Base-by-base conservation (phyloP, 2,113 vertebrate genomes). In the Ahaetulla prasina region DNA sequence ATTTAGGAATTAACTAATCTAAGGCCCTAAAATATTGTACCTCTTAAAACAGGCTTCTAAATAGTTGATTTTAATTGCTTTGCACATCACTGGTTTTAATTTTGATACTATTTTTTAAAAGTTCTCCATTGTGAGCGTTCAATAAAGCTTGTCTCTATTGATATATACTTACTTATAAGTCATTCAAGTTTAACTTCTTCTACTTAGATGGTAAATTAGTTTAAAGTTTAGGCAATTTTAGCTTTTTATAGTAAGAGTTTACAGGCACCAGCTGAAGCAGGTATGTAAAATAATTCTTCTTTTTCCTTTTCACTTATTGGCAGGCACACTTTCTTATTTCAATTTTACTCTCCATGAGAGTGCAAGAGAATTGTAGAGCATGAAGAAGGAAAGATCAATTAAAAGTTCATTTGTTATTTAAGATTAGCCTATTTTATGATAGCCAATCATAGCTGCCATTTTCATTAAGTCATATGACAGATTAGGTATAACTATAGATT, bases 401-500 rank as follows among this genome's bases (percentile, higher is more conserved):
- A 87, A 4, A 49, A 12, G 25, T 80, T 91, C 45, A 87, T 49
- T 0, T 55, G 63, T 18, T 92, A 27, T 50, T 63, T 52, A 85
- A 89, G 89, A 0, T 1, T 0, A 4, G n/a, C 18, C 57, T 16
- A 0, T 30, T 91, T 93, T 8, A 1, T 86, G 54, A 0, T 0
- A 60, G 7, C n/a, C 12, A 85, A 43, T 93, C 90, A 16, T 85
- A 22, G 39, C 0, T 2, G 80, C 92, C 93, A 94, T 1, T 49
- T 94, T 55, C 53, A 4, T 88, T 43, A 93, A 60, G 18, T 35
- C 85, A 47, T 1, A 84, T 1, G 30, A 11, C 93, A 95, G 60
- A 9, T 90, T 57, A 18, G 16, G 91, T 94, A 45, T 68, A 92
- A 94, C 92, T 3, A 18, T 94, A 93, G 91, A 92, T 95, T 96